Evolutionary conservation across 2,113 vertebrate genomes (phyloP), one percentile per base, ranked within the genome.

Genomic region (human (Homo sapiens)): DNA sequence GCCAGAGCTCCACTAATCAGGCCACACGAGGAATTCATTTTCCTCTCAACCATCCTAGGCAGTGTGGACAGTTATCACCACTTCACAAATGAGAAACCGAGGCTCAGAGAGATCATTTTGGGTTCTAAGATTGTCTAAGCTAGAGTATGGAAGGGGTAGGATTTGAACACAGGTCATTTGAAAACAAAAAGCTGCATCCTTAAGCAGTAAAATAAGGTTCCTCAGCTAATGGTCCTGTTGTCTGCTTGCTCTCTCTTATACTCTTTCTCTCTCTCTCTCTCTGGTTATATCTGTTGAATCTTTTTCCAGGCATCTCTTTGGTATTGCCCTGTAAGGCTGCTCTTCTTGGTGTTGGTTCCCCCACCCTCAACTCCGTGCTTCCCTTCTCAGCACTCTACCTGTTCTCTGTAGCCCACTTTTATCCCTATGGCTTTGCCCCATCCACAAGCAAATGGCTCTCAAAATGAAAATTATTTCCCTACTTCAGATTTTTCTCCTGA

Each of bases 21-120:
- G 35, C n/a, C 7, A 2, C 80, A 10, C 0, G 0, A 35, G 43
- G 30, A 20, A 35, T 61, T 30, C 0, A 0, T 27, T 18, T 35
- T 55, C 25, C 61, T 61, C 16, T 45, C 52, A 30, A 12, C 8
- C 3, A 8, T n/a, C 52, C 61, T 59, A 73, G 3, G 48, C 20
- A 20, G 27, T 6, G 2, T 6, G 14, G 13, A 25, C 5, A 2
- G 5, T 45, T 1, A 13, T 27, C 66, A 12, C 66, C 75, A 50
- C 32, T 68, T 68, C 32, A 35, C 16, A n/a, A 18, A 68, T 18
- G 32, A 23, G 30, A 57, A 6, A 50, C 27, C 6, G 32, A 59
- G 35, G 25, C 23, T 35, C 12, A 0, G 16, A 43, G 17, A 57
- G 38, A 18, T 57, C 10, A 32, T 32, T 6, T 5, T n/a, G 38